Evolutionary conservation across 1,140 invertebrate genomes (phyloP), one percentile per base, ranked within the genome.

Genomic region (Colletes gigas): DNA sequence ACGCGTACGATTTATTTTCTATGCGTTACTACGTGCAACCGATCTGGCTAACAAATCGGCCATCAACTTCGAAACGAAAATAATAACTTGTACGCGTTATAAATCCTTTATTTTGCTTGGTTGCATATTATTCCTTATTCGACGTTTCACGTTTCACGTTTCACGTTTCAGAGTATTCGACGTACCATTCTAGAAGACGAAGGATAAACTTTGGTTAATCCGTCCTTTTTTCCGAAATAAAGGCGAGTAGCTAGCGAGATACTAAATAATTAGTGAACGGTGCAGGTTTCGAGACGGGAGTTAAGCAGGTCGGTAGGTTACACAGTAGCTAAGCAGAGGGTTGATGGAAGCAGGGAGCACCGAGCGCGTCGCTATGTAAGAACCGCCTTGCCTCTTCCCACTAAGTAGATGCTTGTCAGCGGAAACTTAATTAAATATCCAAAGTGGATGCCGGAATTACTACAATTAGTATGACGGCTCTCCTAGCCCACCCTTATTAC

Each of bases 361-460:
- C 39, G 54, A 79, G 75, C 57, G 69, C 47, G 63, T 72, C 73
- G 76, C 73, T 71, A 77, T 83, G 60, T 86, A 87, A 87, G 85
- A 84, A 82, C 78, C 77, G 15, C 69, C 55, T 65, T 50, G 57
- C 62, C 73, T 60, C 74, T 75, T 55, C 66, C 73, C 78, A 76
- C 84, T 87, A 86, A 87, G 85, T 87, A 87, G 86, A 87, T 87
- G 89, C 91, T 92, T 92, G 91, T 92, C 91, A 92, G 89, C 90
- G 89, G 91, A 93, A 93, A 93, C 92, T 93, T 93, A 93, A 93
- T 93, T 93, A 93, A 93, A 93, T 93, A 93, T 93, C 92, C 90
- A 92, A 93, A 93, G 92, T 93, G 92, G 91, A 92, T 92, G 89
- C 89, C 86, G 89, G 91, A 93, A 93, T 93, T 92, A 92, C 92